phyloP scores from a whole-genome alignment of 1,140 invertebrate genomes.

The Radopholus similis region DNA sequence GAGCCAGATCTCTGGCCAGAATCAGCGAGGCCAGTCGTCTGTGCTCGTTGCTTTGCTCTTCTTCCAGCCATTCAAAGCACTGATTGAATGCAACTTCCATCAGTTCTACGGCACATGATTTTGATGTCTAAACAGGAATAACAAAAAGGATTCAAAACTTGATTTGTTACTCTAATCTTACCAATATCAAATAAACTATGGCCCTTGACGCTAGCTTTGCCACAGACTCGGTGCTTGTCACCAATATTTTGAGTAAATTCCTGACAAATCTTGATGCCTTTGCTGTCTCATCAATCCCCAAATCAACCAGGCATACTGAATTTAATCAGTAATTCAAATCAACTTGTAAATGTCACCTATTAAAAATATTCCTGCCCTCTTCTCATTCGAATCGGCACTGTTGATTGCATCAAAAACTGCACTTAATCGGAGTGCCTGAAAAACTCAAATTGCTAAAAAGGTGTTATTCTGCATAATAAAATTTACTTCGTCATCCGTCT shows the following conservation, averaged over 20 bases:
- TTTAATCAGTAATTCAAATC: conserved; percentile 13
- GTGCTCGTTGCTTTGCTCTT: conserved; percentile 22
- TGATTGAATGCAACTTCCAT: conserved; percentile 42
- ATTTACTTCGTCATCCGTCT: neutral
- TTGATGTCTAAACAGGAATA: conserved; percentile 40
- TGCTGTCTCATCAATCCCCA: conserved; percentile 25
- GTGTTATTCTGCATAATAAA: neutral
- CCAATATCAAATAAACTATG: conserved; percentile 44
- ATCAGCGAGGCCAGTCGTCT: conserved; percentile 67
- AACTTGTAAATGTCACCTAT: conserved; percentile 32
- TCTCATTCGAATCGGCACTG: conserved; percentile 34
- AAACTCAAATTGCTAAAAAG: neutral
- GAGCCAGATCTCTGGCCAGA: conserved; percentile 84
- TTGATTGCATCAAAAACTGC: conserved; percentile 33
- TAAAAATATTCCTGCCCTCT: conserved; percentile 43
- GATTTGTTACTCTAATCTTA: conserved; percentile 19
- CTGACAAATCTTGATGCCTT: conserved; percentile 31
- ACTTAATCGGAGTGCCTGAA: neutral
- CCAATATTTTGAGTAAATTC: conserved; percentile 42
- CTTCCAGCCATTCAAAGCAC: conserved; percentile 41
- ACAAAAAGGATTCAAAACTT: conserved; percentile 3
- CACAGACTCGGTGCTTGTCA: conserved; percentile 19
- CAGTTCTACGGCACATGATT: conserved; percentile 47
- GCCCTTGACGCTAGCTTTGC: conserved; percentile 39
- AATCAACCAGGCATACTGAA: conserved; percentile 39